Base-by-base conservation (phyloP, 2,797 vertebrate genomes). In the Nyctibius grandis region DNA sequence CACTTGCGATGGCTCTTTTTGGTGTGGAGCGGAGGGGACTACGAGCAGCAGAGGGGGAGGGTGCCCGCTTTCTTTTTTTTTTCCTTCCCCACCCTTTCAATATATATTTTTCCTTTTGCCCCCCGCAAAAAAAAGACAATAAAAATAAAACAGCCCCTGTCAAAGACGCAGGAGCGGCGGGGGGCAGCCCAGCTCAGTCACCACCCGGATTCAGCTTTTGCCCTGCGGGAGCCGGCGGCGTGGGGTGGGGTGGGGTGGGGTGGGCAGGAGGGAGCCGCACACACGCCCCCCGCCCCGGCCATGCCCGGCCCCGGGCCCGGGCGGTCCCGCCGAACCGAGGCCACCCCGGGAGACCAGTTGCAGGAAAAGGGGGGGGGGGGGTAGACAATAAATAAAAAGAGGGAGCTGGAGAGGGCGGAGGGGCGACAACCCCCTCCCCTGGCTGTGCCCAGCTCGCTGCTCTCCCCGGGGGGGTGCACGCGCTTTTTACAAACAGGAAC, bases 1-100 rank as follows among this genome's bases (percentile, higher is more conserved):
- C 76, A 95, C 94, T 85, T 82, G 95, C 91, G 68, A 56, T 78
- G 94, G 78, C 91, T 94, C 93, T 91, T 97, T 96, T 90, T 92
- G 69, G 95, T 76, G 95, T 63, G 94, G 94, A 89, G 91, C 79
- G 88, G 80, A 89, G 91, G 78, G 95, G 73, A 90, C 88, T 93
- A 86, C 85, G 31, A 93, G 89, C 81, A 89, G 95, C 89, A 14
- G n/a, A 82, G 89, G 78, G 88, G 92, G 94, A 88, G 77, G 78
- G 51, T 87, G 29, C 70, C 85, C 42, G 60, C 88, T 63, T 64
- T 3, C 25, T 4, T 42, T 18, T 38, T 20, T 60, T 40, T 26
- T 21, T 11, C 13, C 36, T 82, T 87, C 87, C 57, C 69, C 93
- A 48, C 93, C 91, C 70, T 89, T 89, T 48, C 69, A 74, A 50